Base-by-base conservation (phyloP, 2,797 vertebrate species). In the Capromys pilorides region DNA sequence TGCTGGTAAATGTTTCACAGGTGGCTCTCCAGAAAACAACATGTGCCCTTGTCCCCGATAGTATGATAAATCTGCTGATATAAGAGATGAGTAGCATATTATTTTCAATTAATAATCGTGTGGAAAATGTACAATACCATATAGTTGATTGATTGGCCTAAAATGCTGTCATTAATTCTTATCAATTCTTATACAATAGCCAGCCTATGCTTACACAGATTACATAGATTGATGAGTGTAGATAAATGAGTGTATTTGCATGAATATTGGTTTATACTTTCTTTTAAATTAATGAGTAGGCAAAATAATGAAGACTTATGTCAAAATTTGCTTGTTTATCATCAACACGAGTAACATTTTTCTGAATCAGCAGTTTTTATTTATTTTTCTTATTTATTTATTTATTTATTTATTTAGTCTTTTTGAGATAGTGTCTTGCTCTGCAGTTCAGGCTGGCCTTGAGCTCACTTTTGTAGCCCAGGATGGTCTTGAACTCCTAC, bases 261-360 rank as follows among this genome's bases (percentile, higher is more conserved):
- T 75, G 71, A 94, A 87, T 77, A 77, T 57, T 90, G 39, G 71
- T 85, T 92, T 91, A 67, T 82, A 80, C 51, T 85, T 79, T 86
- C 57, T 92, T 89, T 84, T 84, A 91, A 57, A 45, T 69, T 93
- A 93, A 61, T 93, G 90, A 91, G 31, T 77, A 92, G 92, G 31
- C 54, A 28, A 93, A 93, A 94, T 80, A 94, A 93, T 95, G 67
- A 85, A 92, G 78, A 93, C 0, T 0, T 85, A 82, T 14, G 31
- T 95, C 62, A 91, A 82, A 90, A 94, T 91, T 81, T 71, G 87
- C 62, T 95, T 69, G 39, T 80, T 89, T 18, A 79, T 88, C 26
- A 67, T 16, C 57, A 71, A 90, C 51, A 31, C 33, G 31, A 49
- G 45, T 31, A 87, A 66, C 21, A 87, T 92, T 62, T 92, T 94